Conservation (phyloP, 2,113 vertebrate genomes). For the Ursus arctos region DNA sequence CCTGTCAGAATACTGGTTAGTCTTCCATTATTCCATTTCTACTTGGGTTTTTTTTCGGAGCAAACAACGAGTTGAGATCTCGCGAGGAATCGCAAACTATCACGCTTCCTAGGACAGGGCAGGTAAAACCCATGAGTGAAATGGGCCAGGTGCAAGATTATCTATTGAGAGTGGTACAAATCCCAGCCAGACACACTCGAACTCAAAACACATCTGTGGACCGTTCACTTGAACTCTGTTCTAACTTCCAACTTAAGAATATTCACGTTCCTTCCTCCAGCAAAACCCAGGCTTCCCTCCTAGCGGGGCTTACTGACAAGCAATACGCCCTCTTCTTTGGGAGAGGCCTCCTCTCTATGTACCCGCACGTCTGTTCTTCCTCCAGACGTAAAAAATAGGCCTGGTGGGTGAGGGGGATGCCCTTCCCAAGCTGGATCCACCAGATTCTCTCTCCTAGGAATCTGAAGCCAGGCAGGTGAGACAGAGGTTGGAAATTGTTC, state of each 20-base stretch:
- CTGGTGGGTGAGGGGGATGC: not conserved
- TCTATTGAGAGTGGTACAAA: not conserved
- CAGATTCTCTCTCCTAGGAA: not conserved
- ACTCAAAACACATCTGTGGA: not conserved
- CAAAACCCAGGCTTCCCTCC: not conserved
- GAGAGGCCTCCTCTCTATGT: not conserved
- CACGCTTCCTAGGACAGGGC: not conserved
- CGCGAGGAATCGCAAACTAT: not conserved
- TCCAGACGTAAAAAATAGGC: not conserved
- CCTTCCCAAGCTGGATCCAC: not conserved
- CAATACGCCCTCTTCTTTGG: not conserved
- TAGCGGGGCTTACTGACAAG: not conserved
- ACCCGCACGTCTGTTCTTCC: not conserved
- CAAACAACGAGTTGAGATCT: not conserved
- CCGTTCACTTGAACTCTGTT: not conserved
- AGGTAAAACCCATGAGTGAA: not conserved
- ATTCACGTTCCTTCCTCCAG: not conserved
- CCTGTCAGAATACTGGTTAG: not conserved
- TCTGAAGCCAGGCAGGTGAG: not conserved
- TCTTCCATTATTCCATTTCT: not conserved
- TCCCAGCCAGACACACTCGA: not conserved
- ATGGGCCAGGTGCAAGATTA: not conserved
- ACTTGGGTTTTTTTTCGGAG: not conserved
- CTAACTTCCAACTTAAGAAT: conserved; percentile 3
- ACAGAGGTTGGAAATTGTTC: not conserved